A percentile compares a stretch with the other conserved stretches of the same genome.
phyloP scores from a whole-genome alignment of 2,888 invertebrate genomes.

The Trichogramma dendrolimi region DNA sequence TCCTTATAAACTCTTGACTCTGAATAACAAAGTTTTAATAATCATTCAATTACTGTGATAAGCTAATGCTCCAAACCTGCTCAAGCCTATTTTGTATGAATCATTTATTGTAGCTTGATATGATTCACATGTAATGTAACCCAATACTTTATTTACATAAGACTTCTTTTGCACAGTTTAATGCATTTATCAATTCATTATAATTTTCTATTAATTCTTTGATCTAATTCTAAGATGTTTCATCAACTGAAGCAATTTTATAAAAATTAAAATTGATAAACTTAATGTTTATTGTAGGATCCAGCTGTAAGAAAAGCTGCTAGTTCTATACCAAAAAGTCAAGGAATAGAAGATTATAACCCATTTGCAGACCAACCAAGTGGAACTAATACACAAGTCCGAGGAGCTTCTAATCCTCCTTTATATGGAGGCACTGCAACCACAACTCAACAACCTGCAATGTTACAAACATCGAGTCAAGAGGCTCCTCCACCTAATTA shows the following conservation, averaged over 20 bases:
- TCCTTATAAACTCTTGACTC: too few species aligned
- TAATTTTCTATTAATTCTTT: too few species aligned
- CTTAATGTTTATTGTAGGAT: conserved; percentile 62
- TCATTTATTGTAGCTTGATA: too few species aligned
- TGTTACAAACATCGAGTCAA: conserved; percentile 74
- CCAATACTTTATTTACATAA: too few species aligned
- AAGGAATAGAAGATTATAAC: conserved; percentile 89
- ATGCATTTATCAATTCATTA: too few species aligned
- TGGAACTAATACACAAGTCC: conserved; percentile 55
- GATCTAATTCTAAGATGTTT: too few species aligned
- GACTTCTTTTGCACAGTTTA: too few species aligned
- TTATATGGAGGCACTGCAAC: conserved; percentile 41
- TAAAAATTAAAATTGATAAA: background rate
- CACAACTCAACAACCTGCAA: conserved; percentile 64
- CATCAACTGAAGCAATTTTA: background rate
- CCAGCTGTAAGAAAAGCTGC: conserved; percentile 91
- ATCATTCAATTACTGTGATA: too few species aligned
- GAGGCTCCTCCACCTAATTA: conserved; percentile 59
- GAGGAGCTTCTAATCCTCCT: conserved; percentile 57
- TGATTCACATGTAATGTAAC: too few species aligned
- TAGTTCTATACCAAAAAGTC: conserved; percentile 66
- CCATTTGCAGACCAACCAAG: conserved; percentile 78
- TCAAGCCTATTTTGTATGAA: too few species aligned
- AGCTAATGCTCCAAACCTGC: too few species aligned
- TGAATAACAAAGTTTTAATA: too few species aligned